Evolutionary conservation across 2,888 invertebrate genomes (phyloP).

Genomic region (Limnephilus auricula): DNA sequence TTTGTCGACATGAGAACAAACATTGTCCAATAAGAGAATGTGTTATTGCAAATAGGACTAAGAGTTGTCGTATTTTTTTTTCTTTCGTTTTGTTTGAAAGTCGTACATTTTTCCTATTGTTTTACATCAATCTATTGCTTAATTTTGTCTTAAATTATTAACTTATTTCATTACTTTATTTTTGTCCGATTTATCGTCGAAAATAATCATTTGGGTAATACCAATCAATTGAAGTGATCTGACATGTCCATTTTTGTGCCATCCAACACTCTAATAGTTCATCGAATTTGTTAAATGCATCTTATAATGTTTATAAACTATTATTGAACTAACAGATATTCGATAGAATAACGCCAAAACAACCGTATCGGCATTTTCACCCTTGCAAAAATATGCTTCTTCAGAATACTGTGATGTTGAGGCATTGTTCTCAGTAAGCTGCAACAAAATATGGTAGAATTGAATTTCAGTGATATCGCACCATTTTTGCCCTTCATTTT

Average conservation of each 20-base stretch:
- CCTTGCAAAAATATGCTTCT: neutral
- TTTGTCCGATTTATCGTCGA: neutral
- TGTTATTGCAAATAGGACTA: neutral
- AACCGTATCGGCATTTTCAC: neutral
- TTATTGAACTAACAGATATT: neutral
- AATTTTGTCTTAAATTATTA: neutral
- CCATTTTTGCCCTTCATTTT: neutral
- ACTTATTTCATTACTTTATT: neutral
- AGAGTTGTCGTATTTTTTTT: neutral
- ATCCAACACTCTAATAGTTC: neutral
- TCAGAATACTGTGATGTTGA: neutral
- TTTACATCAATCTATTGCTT: neutral
- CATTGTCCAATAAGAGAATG: neutral
- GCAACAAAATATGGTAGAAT: neutral
- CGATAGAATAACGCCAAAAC: neutral
- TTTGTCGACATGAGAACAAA: neutral
- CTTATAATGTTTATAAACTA: constrained; percentile 2
- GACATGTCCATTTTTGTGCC: neutral
- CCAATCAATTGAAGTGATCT: neutral
- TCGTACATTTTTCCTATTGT: neutral
- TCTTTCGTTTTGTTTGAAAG: neutral
- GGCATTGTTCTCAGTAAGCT: neutral
- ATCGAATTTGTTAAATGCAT: neutral
- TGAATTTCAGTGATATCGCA: neutral
- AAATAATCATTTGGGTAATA: neutral